phyloP scores from a whole-genome alignment of 2,113 vertebrate species.

The Saguinus imperator region DNA sequence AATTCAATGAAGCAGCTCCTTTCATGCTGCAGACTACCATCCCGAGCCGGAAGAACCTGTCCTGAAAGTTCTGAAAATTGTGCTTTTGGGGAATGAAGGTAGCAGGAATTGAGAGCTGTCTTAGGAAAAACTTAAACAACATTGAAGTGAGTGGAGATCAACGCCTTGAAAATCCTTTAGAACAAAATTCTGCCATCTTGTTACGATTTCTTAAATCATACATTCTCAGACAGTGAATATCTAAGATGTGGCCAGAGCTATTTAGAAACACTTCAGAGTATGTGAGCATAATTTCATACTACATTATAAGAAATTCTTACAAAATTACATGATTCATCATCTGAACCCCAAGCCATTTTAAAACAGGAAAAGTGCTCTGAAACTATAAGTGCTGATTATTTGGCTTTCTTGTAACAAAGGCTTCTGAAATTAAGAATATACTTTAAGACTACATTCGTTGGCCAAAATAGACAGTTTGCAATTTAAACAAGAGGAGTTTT shows the following conservation, averaged over 20 bases:
- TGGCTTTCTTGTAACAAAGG: constrained; percentile 58
- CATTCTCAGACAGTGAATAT: constrained; percentile 78
- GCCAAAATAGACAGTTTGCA: constrained; percentile 42
- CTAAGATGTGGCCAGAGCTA: constrained; percentile 67
- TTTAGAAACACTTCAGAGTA: constrained; percentile 71
- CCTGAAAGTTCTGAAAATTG: background rate
- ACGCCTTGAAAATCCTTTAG: background rate
- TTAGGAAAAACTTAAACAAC: background rate
- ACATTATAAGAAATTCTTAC: constrained; percentile 57
- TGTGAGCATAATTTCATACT: constrained; percentile 67
- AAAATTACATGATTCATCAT: constrained; percentile 67
- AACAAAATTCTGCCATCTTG: constrained; percentile 32
- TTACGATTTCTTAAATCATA: constrained; percentile 65
- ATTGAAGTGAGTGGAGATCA: background rate
- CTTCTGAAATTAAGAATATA: constrained; percentile 60
- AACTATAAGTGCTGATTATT: constrained; percentile 13
- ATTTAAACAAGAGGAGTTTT: constrained; percentile 47
- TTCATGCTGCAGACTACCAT: background rate
- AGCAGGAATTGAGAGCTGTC: background rate
- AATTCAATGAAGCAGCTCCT: rapidly evolving
- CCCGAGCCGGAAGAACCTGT: background rate
- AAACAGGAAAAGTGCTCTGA: constrained; percentile 38
- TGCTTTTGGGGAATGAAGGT: background rate
- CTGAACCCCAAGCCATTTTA: constrained; percentile 11
- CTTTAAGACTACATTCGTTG: constrained; percentile 46